Evolutionary conservation across 2,888 invertebrate species (phyloP).

Genomic region (Spilarctia lutea): DNA sequence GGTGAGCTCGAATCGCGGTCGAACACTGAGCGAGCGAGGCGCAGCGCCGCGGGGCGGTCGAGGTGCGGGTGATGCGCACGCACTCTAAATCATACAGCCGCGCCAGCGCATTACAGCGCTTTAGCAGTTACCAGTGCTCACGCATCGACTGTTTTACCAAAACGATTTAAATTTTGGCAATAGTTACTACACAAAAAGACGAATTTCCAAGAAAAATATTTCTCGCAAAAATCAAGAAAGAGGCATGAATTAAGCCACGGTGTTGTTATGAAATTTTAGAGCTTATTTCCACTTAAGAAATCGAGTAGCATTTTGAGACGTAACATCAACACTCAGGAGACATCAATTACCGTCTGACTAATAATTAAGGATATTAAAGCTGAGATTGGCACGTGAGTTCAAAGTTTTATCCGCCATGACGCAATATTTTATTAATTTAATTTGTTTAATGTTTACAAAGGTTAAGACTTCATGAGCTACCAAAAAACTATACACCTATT

Average conservation of each 20-base stretch:
- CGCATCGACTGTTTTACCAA: slow-evolving; percentile 56
- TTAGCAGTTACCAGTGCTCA: slow-evolving; percentile 47
- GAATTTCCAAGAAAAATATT: slow-evolving; percentile 58
- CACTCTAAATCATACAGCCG: slow-evolving; percentile 32
- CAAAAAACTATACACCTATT: slow-evolving; percentile 7
- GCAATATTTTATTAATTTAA: slow-evolving; percentile 33
- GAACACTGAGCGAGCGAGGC: slow-evolving; percentile 62
- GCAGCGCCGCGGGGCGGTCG: slow-evolving; percentile 43
- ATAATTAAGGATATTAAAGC: slow-evolving; percentile 23
- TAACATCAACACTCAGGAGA: slow-evolving; percentile 7
- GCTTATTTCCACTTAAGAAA: background rate
- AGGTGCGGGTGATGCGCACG: slow-evolving; percentile 29
- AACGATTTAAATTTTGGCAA: slow-evolving; percentile 70
- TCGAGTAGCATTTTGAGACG: background rate
- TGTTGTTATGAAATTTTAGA: background rate
- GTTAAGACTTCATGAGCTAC: slow-evolving; percentile 23
- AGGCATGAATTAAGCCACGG: background rate
- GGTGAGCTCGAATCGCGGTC: slow-evolving; percentile 72
- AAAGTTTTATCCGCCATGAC: slow-evolving; percentile 34
- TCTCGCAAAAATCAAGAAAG: slow-evolving; percentile 30
- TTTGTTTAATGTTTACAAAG: slow-evolving; percentile 23
- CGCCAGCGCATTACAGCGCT: slow-evolving; percentile 43
- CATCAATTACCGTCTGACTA: slow-evolving; percentile 16
- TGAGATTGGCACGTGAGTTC: slow-evolving; percentile 28
- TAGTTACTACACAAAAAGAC: slow-evolving; percentile 56